Percentiles rank a stretch among this genome's conserved stretches.
These are phyloP conservation scores for Drosophila demipolita DNA, from an alignment of 2,888 invertebrate genomes.

Conservation along the genomic window DNA sequence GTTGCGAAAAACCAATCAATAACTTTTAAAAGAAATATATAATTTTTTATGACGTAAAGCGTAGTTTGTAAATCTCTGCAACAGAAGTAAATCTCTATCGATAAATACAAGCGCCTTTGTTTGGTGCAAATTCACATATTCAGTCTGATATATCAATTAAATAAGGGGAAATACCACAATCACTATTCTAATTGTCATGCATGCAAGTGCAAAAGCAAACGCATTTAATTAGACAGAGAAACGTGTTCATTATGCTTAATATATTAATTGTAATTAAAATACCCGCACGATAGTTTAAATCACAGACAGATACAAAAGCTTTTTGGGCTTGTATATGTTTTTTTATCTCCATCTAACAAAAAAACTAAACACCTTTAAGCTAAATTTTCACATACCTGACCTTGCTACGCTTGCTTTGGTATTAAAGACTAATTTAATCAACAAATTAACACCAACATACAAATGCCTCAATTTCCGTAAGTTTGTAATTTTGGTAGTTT, in stretches of 20 bases:
- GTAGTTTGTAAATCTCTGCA: constrained; percentile 1
- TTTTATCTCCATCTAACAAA: not conserved
- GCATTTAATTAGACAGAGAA: constrained; percentile 1
- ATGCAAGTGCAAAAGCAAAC: constrained; percentile 11
- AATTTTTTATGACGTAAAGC: constrained; percentile 11
- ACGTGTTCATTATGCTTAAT: constrained; percentile 17
- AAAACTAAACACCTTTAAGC: not conserved
- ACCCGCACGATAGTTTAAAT: constrained; percentile 2
- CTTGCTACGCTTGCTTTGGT: constrained; percentile 17
- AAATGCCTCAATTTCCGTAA: constrained; percentile 73
- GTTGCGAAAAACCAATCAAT: constrained; percentile 40
- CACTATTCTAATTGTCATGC: constrained; percentile 8
- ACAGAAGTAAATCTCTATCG: not conserved
- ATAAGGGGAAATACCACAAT: not conserved
- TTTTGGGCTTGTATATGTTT: not conserved
- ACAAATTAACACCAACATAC: constrained; percentile 59
- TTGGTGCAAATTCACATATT: constrained; percentile 26
- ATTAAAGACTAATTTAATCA: constrained; percentile 52
- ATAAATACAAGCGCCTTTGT: not conserved
- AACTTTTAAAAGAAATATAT: constrained; percentile 4
- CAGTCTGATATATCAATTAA: constrained; percentile 18
- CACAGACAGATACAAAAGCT: not conserved
- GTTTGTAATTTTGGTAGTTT: constrained; percentile 50
- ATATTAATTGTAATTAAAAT: not conserved
- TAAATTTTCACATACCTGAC: constrained; percentile 32